Evolutionary conservation across 1,140 invertebrate genomes (phyloP).

Genomic region (Panulirus ornatus): DNA sequence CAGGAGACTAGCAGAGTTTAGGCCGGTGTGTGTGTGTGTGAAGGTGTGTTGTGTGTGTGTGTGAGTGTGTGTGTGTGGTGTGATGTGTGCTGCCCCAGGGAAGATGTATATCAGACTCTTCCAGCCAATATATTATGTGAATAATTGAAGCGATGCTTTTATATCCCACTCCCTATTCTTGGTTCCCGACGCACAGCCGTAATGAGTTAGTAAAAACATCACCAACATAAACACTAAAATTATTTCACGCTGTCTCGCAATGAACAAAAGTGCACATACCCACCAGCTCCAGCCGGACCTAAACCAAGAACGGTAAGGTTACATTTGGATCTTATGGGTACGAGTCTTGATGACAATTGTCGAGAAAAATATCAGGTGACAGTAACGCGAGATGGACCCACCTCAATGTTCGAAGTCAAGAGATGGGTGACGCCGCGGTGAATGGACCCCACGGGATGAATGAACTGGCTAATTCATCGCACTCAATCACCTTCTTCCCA

Average conservation of each 20-base stretch:
- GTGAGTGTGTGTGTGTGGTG: not conserved
- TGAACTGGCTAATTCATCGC: slow-evolving; percentile 46
- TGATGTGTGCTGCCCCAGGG: slow-evolving; percentile 23
- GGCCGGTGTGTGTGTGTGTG: not conserved
- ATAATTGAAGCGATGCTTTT: slow-evolving; percentile 26
- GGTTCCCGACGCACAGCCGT: not conserved
- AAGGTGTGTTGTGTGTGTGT: not conserved
- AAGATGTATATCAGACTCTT: slow-evolving; percentile 18
- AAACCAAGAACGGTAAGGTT: not conserved
- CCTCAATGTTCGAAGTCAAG: slow-evolving; percentile 1
- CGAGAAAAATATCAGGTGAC: slow-evolving; percentile 18
- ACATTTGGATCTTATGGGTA: not conserved
- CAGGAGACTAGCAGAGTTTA: not conserved
- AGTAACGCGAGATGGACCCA: slow-evolving; percentile 5
- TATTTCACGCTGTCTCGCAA: slow-evolving; percentile 1
- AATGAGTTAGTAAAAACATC: slow-evolving; percentile 20
- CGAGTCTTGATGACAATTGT: not conserved
- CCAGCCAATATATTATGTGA: slow-evolving; percentile 24
- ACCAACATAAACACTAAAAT: slow-evolving; percentile 28
- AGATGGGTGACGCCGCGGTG: slow-evolving; percentile 12
- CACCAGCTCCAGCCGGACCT: not conserved
- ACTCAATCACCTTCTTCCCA: slow-evolving; percentile 11
- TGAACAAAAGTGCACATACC: not conserved
- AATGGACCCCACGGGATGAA: not conserved
- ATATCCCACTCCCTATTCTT: not conserved